Evolutionary conservation across 2,797 vertebrate species (phyloP), one percentile per base, ranked within the genome.

Genomic region (Ctenosaura bakeri): DNA sequence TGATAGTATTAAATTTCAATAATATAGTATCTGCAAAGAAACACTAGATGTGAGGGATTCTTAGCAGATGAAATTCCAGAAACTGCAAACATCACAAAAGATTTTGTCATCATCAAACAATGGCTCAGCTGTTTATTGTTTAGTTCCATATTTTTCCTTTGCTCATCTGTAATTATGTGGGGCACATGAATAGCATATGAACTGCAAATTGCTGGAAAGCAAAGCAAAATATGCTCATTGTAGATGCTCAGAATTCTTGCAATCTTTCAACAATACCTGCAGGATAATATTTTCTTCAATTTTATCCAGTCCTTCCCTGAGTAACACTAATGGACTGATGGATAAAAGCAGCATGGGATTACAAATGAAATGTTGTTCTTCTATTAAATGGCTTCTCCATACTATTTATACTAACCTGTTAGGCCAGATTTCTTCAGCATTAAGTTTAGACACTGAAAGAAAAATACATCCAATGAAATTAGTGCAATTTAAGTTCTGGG

Each of bases 391-490:
- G 52, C 1, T 1, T 0, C 1, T 1, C 9, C 2, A 85, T 7
- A 82, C 54, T n/a, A 64, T 1, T 59, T 80, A 26, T 91, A 94
- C 95, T 97, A 97, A 99, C 99, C 98, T 94, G 98, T 95, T 84
- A 99, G 97, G 92, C 97, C 97, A 13, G 97, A 97, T 89, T 97
- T 96, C 88, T 98, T 96, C 96, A 99, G 95, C 98, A 99, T 98
- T 91, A 96, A 94, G 85, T 97, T 97, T 77, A 99, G 96, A 96
- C 99, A 99, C 99, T 99, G 95, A 69, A 93, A 95, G 83, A 92
- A 86, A 69, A 89, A 86, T 26, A 84, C 59, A 26, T 1, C 29
- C 32, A 50, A n/a, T 18, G 50, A 90, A 2, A 91, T 73, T 32
- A 38, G 29, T 32, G 26, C 42, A 93, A 79, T 35, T 83, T 0